These are phyloP conservation scores for Cygnus atratus DNA, from an alignment of 2,113 vertebrate genomes.

Conservation along the genomic window DNA sequence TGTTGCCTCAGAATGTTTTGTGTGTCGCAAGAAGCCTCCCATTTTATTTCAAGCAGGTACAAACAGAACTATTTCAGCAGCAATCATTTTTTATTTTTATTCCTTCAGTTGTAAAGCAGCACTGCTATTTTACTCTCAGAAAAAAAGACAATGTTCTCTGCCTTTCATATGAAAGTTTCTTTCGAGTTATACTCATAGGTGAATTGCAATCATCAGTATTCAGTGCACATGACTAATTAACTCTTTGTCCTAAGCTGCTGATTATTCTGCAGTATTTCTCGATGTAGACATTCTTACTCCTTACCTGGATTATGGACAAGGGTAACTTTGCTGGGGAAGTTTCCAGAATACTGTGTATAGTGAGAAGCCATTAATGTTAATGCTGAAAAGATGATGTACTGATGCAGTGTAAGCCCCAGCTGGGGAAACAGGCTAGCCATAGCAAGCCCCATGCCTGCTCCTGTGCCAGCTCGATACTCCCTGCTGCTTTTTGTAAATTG, in stretches of 20 bases:
- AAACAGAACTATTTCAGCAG: background rate
- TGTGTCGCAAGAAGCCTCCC: background rate
- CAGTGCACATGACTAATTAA: background rate
- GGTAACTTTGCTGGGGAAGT: background rate
- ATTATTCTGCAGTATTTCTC: background rate
- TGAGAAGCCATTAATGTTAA: background rate
- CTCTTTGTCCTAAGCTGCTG: background rate
- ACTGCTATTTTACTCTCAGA: background rate
- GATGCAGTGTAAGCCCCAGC: background rate
- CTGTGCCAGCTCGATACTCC: background rate
- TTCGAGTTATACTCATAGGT: background rate
- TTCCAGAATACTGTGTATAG: background rate
- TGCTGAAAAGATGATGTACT: background rate
- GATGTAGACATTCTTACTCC: rapidly evolving
- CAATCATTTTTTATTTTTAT: background rate
- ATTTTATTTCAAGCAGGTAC: background rate
- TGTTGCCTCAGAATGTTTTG: background rate
- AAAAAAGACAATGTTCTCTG: background rate
- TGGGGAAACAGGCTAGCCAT: background rate
- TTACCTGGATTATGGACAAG: background rate
- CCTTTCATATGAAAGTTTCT: background rate
- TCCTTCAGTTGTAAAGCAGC: background rate
- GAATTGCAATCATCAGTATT: background rate
- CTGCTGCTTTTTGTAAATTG: background rate
- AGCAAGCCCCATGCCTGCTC: background rate